These are phyloP conservation scores for Blera fallax DNA, from an alignment of 2,888 invertebrate genomes.

Conservation along the genomic window DNA sequence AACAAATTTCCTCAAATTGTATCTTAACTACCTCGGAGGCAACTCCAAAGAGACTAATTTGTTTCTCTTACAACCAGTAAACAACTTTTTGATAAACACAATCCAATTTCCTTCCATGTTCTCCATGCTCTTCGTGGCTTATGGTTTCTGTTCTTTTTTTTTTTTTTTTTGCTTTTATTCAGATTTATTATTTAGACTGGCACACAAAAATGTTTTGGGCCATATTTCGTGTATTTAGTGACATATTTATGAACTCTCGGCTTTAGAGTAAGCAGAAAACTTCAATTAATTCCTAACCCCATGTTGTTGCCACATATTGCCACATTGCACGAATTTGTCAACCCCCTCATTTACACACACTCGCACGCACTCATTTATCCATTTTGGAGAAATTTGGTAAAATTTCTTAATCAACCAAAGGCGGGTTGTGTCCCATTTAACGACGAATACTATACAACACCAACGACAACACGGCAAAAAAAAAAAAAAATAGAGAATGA, in stretches of 20 bases:
- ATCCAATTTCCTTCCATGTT: slow-evolving; percentile 24
- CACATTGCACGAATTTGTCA: slow-evolving; percentile 28
- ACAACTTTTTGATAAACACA: slow-evolving; percentile 41
- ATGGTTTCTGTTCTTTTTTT: too few species aligned
- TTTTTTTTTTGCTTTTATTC: slow-evolving; percentile 1
- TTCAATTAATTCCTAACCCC: slow-evolving; percentile 59
- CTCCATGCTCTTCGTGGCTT: background rate
- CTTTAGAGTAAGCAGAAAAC: slow-evolving; percentile 51
- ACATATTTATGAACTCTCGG: slow-evolving; percentile 66
- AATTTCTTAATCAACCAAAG: slow-evolving; percentile 65
- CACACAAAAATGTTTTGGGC: slow-evolving; percentile 2
- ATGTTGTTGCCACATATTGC: slow-evolving; percentile 62
- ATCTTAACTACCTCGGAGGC: slow-evolving; percentile 9
- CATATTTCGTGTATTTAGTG: slow-evolving; percentile 58
- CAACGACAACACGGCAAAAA: background rate
- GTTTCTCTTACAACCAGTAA: slow-evolving; percentile 19
- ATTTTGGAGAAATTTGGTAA: slow-evolving; percentile 41
- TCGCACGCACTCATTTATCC: slow-evolving; percentile 41
- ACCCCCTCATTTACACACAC: background rate
- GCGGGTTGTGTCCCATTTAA: slow-evolving; percentile 50
- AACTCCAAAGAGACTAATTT: slow-evolving; percentile 36
- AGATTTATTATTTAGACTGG: slow-evolving; percentile 25
- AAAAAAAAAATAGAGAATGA: background rate
- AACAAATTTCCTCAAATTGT: slow-evolving; percentile 16
- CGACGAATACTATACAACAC: background rate